Conservation (phyloP, 1,140 invertebrate genomes). For the Eriosoma lanigerum region DNA sequence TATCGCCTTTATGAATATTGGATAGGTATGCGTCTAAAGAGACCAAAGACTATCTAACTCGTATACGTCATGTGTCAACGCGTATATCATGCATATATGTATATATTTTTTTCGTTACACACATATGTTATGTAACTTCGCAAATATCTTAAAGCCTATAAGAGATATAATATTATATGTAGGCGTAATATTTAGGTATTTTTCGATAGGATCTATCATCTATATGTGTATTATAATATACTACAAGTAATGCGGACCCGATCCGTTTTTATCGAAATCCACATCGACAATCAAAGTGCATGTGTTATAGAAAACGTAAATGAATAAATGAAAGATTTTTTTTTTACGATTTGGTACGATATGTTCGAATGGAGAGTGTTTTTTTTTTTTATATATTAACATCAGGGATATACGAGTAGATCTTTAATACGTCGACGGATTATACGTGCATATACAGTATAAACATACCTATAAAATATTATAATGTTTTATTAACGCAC, state of each 20-base stretch:
- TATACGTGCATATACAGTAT: not conserved
- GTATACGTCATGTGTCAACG: not conserved
- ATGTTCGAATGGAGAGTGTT: not conserved
- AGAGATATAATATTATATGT: not conserved
- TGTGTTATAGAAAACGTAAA: not conserved
- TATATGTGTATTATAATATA: too few relatives aligned
- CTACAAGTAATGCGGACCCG: too few relatives aligned
- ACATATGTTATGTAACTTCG: not conserved
- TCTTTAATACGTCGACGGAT: not conserved
- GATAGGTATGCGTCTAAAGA: too few relatives aligned
- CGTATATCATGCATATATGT: not conserved
- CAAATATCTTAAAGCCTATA: not conserved
- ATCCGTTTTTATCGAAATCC: too few relatives aligned
- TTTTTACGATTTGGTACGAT: not conserved
- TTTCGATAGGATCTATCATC: too few relatives aligned
- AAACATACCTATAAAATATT: too few relatives aligned
- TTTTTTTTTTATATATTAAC: not conserved
- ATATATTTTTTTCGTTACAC: not conserved
- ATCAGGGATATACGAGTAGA: not conserved
- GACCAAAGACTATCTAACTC: not conserved
- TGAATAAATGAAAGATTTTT: not conserved
- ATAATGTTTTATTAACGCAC: not conserved
- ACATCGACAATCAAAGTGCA: too few relatives aligned
- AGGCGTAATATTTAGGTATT: not conserved
- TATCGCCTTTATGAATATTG: slow-evolving; percentile 6